phyloP scores from a whole-genome alignment of 2,888 invertebrate species.

The Cantharis lateralis region DNA sequence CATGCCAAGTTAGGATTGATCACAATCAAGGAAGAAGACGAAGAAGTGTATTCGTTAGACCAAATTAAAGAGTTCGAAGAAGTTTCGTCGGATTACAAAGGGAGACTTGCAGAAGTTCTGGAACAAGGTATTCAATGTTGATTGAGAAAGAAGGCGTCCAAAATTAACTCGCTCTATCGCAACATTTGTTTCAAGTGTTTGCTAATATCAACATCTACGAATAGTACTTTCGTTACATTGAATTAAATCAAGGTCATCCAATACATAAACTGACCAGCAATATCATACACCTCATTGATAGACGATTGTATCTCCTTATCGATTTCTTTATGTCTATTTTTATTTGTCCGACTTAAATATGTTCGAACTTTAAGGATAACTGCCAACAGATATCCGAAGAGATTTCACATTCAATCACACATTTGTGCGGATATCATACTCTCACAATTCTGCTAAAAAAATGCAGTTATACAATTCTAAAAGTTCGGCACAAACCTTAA shows the following conservation, averaged over 20 bases:
- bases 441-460: no score
- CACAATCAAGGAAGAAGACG: slow-evolving; percentile 62
- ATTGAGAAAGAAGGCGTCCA: not conserved
- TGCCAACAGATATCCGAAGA: no score
- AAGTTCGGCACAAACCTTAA: no score
- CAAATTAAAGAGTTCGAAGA: slow-evolving; percentile 88
- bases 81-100: slow-evolving; percentile 77
- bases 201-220: not conserved
- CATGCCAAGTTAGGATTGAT: slow-evolving; percentile 68
- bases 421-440: no score
- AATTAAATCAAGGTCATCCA: not conserved
- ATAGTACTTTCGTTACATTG: not conserved
- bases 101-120: slow-evolving; percentile 74
- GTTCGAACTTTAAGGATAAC: no score
- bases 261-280: no score
- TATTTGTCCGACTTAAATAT: not conserved
- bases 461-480: no score
- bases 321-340: not conserved
- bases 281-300: no score
- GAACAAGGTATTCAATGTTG: slow-evolving; percentile 60
- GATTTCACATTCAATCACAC: no score
- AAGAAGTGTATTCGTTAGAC: slow-evolving; percentile 74
- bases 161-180: not conserved
- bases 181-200: not conserved
- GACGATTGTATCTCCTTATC: not conserved